Base-by-base conservation (phyloP, 2,888 invertebrate species). In the Neoaliturus tenellus region DNA sequence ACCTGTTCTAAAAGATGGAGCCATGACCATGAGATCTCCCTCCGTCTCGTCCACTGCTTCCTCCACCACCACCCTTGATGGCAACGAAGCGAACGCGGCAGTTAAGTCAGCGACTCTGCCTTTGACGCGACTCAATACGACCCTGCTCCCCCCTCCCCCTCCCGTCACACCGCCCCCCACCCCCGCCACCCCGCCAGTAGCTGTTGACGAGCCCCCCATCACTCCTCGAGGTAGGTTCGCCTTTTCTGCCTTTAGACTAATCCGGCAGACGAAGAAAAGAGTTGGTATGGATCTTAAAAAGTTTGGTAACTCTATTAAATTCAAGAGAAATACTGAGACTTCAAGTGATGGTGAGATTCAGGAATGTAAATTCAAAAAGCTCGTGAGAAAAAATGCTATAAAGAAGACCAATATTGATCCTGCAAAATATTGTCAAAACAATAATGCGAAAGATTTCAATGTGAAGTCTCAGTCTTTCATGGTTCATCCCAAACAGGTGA, bases 1-100 rank as follows among this genome's bases (percentile, higher is more conserved):
- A 14, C 86, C 88, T 25, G 82, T 85, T 10, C 80, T 75, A 4
- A 86, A 86, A 81, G 86, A 85, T 71, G 75, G 81, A 35, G 69
- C 69, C 48, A 67, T 35, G 39, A 73, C 80, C 14, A 44, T 80
- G 71, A 69, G 81, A 41, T 73, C 84, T 0, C 62, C 80, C 17
- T 81, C 84, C 12, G 82, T 82, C 17, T 83, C 83, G 17, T 80
- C 80, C 31, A 83, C 85, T 14, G 81, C 80, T 10, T 85, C 83
- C 44, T 83, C 85, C 20, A 69, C 83, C n/a, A 75, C 80, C 6
- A 82, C 84, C 28, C 80, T 80, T 28, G 82, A 84, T n/a, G 82
- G 80, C 23, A 80, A 80, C 39, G 83, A 83, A 73, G 51, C n/a
- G 41, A 71, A 71, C 31, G 48, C 35, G 35, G 5, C 80, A 62